Evolutionary conservation across 1,140 invertebrate species (phyloP), one percentile per base, ranked within the genome.

Genomic region (Amyelois transitella): DNA sequence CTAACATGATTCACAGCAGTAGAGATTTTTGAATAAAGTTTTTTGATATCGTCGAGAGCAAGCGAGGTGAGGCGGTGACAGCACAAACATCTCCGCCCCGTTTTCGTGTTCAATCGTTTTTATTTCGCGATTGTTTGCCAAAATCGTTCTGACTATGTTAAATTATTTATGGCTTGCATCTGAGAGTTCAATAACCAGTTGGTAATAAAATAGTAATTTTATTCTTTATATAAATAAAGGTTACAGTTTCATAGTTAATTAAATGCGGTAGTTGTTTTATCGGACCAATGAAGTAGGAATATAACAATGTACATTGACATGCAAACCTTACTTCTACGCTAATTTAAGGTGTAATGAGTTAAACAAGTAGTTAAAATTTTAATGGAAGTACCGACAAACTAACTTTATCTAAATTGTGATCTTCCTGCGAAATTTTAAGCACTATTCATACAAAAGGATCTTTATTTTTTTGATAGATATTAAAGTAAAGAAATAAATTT

Each of bases 41-140:
- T 38, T 62, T 70, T 58, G 60, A 55, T 63, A 52, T 61, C 60
- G 51, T 65, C 32, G 32, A 38, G 32, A 24, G 17, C 48, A n/a
- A 54, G 60, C n/a, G 51, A 51, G 53, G 20, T 4, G 47, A 24
- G 47, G 18, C 38, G 59, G 67, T 25, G 63, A 63, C 55, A 59
- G 64, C 64, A 43, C 69, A 44, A 44, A 52, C 55, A 62, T 73
- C 74, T 63, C 19, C 45, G 43, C 28, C 21, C 55, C 21, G 51
- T 44, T 58, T 44, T 64, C 64, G 61, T 53, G 59, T 62, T 64
- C 64, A 58, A 64, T 70, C 63, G 53, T 53, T 55, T 47, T 45
- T 57, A 53, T 65, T 58, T 53, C 47, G 51, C 58, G 52, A 56
- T 50, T 62, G 64, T 62, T 59, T 58, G 43, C 44, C 49, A 62